Evolutionary conservation across 2,113 vertebrate genomes (phyloP).

Genomic region (Phycodurus eques): DNA sequence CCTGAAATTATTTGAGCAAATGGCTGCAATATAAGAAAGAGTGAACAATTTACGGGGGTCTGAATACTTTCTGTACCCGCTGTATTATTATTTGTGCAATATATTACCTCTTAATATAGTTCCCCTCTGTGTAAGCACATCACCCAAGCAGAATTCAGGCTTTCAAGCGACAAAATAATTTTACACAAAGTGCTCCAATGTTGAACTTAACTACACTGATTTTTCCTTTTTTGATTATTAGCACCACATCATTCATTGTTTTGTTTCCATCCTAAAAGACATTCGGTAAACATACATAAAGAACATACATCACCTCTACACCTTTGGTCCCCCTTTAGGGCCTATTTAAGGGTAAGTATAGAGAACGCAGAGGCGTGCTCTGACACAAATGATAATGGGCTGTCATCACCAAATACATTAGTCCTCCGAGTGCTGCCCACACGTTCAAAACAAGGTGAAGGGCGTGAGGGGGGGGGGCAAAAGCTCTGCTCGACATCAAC

Average conservation of each 20-base stretch:
- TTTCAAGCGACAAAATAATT: too few relatives aligned
- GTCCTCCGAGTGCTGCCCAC: slow-evolving; percentile 58
- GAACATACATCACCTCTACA: slow-evolving; percentile 11
- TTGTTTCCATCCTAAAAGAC: slow-evolving; percentile 45
- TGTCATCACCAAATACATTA: slow-evolving; percentile 70
- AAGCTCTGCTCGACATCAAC: slow-evolving; percentile 46
- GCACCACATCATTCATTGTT: slow-evolving; percentile 10
- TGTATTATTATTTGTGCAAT: too few relatives aligned
- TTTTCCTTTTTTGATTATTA: not conserved
- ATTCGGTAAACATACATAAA: slow-evolving; percentile 49
- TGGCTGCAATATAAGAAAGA: too few relatives aligned
- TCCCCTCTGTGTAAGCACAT: too few relatives aligned
- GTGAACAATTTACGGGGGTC: too few relatives aligned
- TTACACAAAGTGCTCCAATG: too few relatives aligned
- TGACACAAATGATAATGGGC: slow-evolving; percentile 54
- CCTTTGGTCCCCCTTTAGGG: slow-evolving; percentile 31
- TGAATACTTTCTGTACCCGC: too few relatives aligned
- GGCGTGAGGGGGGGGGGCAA: slow-evolving; percentile 17
- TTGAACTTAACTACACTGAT: too few relatives aligned
- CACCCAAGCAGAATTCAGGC: too few relatives aligned
- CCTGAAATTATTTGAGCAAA: too few relatives aligned
- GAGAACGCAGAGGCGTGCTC: slow-evolving; percentile 29
- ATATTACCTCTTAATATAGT: too few relatives aligned
- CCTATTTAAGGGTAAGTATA: slow-evolving; percentile 1
- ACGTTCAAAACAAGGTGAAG: slow-evolving; percentile 34